Base-by-base conservation (phyloP, 2,797 vertebrate species). In the Parauchenoglanis ngamensis region DNA sequence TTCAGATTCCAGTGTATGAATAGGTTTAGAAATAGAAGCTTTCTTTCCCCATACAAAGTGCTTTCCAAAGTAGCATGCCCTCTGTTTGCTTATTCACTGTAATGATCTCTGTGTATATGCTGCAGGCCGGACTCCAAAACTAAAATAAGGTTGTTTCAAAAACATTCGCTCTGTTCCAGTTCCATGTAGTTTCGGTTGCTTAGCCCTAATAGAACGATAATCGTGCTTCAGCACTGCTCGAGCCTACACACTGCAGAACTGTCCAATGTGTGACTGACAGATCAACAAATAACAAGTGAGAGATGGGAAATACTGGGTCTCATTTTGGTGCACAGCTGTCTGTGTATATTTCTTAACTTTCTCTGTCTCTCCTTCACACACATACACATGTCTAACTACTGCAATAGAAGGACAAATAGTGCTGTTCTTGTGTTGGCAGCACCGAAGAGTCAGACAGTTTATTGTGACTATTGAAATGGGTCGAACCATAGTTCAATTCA, bases 21-120 rank as follows among this genome's bases (percentile, higher is more conserved):
- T 73, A 86, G 57, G 68, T 75, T 56, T n/a, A 59, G 59, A 70
- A 81, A 81, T 68, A 67, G 73, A 68, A 63, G 46, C 49, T 19
- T 54, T 57, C 54, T 23, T 35, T 35, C 7, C 17, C 28, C 78
- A n/a, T 85, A 54, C 23, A 83, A 63, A 83, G 52, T 72, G 21
- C 44, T 63, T 76, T 85, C 52, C 23, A 75, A 82, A 83, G 15
- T 31, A 57, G 54, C 46, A 8, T 65, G 65, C 21, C 35, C 72
- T 75, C 46, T 81, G 85, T 80, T 83, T 89, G 88, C 85, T 90
- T 88, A 81, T 76, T 86, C 35, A 13, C 65, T 80, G 70, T 73
- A 73, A 89, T 89, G 70, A 46, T 68, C 59, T 82, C 77, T 85
- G 57, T 77, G 19, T 81, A 19, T 46, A 63, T 28, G 31, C 70